Base-by-base conservation (phyloP, 2,113 vertebrate species). In the Laticauda colubrina region DNA sequence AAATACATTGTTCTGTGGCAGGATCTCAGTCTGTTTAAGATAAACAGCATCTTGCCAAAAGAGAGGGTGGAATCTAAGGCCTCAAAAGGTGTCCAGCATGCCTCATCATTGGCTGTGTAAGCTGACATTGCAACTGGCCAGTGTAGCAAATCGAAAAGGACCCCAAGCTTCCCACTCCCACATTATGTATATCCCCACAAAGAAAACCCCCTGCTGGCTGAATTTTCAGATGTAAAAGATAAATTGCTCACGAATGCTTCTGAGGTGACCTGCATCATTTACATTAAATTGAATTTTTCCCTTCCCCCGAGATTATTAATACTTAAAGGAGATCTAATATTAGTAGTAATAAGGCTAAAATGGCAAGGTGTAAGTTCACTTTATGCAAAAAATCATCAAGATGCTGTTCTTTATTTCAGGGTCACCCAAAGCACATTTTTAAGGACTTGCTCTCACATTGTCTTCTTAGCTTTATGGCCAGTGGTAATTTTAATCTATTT, bases 301-400 rank as follows among this genome's bases (percentile, higher is more conserved):
- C 29, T 0, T 45, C 0, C 11, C 0, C 0, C 14, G 0, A 15
- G 90, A 54, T 93, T 93, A 51, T 29, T 15, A 20, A 4, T 1
- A 93, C 92, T 88, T 26, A 93, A 90, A 90, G 20, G 9, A 7
- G 1, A 0, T 89, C 75, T 51, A 94, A 6, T 0, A 0, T 20
- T 20, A 18, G 69, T 11, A 56, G 34, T 1, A 1, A 0, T 0
- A 0, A 92, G 55, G 39, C 4, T n/a, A 29, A 45, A 57, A 0
- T 3, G 20, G 55, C n/a, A 9, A 10, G 34, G 4, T 81, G 3
- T 81, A n/a, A 69, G 87, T 43, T 54, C 92, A 24, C 69, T 81
- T 69, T 26, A 4, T 5, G 0, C 10, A 3, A 64, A 21, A 90
- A 85, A 75, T 11, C 21, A 53, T 90, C 20, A 5, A 45, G 59